Conservation (phyloP, 2,888 invertebrate species). For the Xestia c-nigrum region DNA sequence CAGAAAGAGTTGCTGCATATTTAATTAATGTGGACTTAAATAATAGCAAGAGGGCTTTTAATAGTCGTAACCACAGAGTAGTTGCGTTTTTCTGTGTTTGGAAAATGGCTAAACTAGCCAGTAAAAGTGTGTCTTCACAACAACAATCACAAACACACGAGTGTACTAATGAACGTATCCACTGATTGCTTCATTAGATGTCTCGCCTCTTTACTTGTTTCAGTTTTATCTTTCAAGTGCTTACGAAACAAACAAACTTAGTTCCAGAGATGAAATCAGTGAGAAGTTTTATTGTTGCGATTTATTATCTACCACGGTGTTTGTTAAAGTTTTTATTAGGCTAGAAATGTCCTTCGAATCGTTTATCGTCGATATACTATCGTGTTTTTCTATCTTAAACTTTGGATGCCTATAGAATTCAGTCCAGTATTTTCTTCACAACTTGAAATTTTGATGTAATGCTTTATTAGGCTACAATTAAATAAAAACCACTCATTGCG, state of each 20-base stretch:
- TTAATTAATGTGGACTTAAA: not conserved
- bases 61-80: not conserved
- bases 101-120: not conserved
- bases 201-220: constrained; percentile 54
- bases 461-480: too few species aligned
- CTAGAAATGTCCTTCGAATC: not conserved
- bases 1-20: not conserved
- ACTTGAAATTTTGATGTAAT: too few species aligned
- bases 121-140: constrained; percentile 1
- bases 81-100: not conserved
- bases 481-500: too few species aligned
- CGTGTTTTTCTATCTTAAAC: not conserved
- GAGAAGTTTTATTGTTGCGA: constrained; percentile 36
- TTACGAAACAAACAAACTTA: constrained; percentile 58
- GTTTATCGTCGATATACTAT: not conserved
- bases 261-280: constrained; percentile 31
- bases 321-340: constrained; percentile 27
- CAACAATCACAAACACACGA: constrained; percentile 28
- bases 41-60: not conserved
- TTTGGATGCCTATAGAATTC: not conserved
- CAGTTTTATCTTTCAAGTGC: constrained; percentile 44
- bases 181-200: constrained; percentile 64
- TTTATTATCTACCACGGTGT: constrained; percentile 28
- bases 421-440: too few species aligned
- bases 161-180: constrained; percentile 51